A percentile compares a stretch with the other conserved stretches of the same genome.
Evolutionary conservation across 2,113 vertebrate species (phyloP).

Genomic region (Corythaeola cristata): DNA sequence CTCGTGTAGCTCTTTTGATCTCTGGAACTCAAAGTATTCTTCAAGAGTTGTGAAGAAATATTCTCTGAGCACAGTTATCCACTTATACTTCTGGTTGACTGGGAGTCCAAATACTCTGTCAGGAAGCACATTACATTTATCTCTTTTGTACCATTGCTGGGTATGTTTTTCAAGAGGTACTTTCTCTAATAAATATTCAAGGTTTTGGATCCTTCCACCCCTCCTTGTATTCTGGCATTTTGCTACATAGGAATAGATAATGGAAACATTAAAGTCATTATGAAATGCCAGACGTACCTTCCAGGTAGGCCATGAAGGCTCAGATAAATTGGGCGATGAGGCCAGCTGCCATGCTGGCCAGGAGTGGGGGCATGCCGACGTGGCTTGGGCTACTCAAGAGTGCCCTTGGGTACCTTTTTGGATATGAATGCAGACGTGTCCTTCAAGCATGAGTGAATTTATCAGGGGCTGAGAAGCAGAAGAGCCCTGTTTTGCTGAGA

Average conservation of each 20-base stretch:
- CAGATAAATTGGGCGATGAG: not conserved
- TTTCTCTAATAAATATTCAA: not conserved
- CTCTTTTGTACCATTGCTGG: not conserved
- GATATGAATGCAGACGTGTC: not conserved
- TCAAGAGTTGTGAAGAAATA: not conserved
- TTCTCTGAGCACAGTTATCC: not conserved
- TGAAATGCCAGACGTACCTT: not conserved
- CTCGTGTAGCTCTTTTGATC: slow-evolving; percentile 17
- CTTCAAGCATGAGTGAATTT: not conserved
- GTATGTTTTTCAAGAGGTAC: not conserved
- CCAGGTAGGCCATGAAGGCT: no score
- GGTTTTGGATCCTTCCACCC: fast-evolving
- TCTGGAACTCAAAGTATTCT: not conserved
- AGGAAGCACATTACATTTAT: not conserved
- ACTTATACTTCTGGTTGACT: not conserved
- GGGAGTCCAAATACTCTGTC: not conserved
- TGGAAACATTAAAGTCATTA: not conserved
- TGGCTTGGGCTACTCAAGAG: not conserved
- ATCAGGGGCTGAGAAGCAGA: not conserved
- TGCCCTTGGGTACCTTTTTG: fast-evolving
- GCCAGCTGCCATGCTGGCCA: not conserved
- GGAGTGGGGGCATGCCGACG: not conserved
- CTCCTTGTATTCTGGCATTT: not conserved
- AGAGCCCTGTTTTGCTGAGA: not conserved
- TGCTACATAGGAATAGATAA: not conserved